A percentile compares a stretch with the other conserved stretches of the same genome.
These are phyloP conservation scores for Scomber scombrus DNA, from an alignment of 2,113 vertebrate species.

Conservation along the genomic window DNA sequence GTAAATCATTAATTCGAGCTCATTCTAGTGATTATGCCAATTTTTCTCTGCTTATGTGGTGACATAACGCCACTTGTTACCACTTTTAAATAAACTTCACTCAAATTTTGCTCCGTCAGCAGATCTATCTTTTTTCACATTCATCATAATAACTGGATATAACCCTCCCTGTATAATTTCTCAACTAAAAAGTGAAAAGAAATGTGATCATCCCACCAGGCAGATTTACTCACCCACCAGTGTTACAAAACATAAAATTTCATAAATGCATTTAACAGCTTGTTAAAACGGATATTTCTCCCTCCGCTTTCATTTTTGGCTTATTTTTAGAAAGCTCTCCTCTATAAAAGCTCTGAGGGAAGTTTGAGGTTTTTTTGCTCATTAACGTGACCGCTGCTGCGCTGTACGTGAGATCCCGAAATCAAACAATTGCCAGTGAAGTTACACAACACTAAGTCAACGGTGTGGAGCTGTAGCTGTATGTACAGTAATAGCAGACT, in stretches of 20 bases:
- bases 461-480: constrained; percentile 43
- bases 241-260: constrained; percentile 10
- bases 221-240: constrained; percentile 36
- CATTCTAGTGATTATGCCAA: neutral
- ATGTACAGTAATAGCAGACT: constrained; percentile 64
- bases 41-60: too few relatives aligned
- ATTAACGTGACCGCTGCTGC: constrained; percentile 43
- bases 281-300: constrained; percentile 28
- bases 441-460: constrained; percentile 71
- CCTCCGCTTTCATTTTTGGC: neutral
- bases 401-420: constrained; percentile 17
- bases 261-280: neutral
- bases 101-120: neutral
- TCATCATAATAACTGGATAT: neutral
- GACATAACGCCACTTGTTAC: neutral
- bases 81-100: neutral
- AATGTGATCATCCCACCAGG: constrained; percentile 7
- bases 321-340: constrained; percentile 7
- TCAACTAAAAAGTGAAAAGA: neutral
- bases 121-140: neutral
- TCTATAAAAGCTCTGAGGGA: neutral
- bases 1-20: too few relatives aligned
- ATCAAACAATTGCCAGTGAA: constrained; percentile 48
- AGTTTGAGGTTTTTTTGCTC: constrained; percentile 20
- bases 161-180: neutral